phyloP scores from a whole-genome alignment of 2,888 invertebrate species.

The Erannis defoliaria region DNA sequence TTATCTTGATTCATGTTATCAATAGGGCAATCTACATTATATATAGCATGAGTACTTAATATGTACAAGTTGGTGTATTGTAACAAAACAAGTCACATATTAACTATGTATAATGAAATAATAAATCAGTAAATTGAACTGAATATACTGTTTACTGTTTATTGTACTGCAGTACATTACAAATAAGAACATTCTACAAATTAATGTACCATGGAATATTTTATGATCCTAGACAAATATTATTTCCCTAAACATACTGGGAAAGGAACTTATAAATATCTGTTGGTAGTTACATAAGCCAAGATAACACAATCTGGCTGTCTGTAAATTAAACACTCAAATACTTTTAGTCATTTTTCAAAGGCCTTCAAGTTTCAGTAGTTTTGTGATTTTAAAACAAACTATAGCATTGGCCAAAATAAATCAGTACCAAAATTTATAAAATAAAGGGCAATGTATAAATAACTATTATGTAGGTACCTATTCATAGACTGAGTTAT shows the following conservation, averaged over 20 bases:
- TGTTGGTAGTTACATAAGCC: conserved; percentile 26
- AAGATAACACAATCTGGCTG: conserved; percentile 24
- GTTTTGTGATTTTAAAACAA: no score
- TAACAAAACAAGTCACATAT: conserved; percentile 2
- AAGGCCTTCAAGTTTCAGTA: no score
- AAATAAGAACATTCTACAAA: not conserved
- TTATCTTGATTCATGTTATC: conserved; percentile 45
- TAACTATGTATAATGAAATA: not conserved
- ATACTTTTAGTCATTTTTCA: no score
- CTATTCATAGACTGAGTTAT: conserved; percentile 75
- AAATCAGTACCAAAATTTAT: conserved; percentile 16
- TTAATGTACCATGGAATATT: conserved; percentile 29
- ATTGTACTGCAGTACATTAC: not conserved
- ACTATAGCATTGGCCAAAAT: not conserved
- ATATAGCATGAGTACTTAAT: conserved; percentile 8
- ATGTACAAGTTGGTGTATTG: not conserved
- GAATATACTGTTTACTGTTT: not conserved
- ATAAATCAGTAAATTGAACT: not conserved
- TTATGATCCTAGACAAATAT: conserved; percentile 28
- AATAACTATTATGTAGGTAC: conserved; percentile 42
- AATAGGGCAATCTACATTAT: conserved; percentile 44
- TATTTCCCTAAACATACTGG: conserved; percentile 17
- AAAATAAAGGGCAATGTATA: conserved; percentile 53
- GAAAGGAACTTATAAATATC: conserved; percentile 20
- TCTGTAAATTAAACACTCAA: conserved; percentile 2